A percentile compares a stretch with the other conserved stretches of the same genome.
phyloP scores from a whole-genome alignment of 2,113 vertebrate species.

The Corythornis vintsioides region DNA sequence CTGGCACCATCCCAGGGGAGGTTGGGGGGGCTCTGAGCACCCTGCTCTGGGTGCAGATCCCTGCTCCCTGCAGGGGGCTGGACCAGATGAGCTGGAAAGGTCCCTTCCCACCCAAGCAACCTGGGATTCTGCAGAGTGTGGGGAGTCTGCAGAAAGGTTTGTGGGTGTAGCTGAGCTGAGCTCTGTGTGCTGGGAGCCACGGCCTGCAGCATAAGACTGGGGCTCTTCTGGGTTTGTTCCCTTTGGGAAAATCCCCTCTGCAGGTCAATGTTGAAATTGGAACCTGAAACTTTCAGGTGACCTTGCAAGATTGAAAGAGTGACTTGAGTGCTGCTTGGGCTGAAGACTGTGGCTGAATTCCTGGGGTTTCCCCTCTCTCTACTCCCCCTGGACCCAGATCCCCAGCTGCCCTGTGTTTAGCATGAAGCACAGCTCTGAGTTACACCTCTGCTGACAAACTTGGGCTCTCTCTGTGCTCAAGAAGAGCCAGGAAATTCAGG shows the following conservation, averaged over 20 bases:
- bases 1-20: neutral
- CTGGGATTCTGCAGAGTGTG: rapidly evolving
- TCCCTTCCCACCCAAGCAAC: neutral
- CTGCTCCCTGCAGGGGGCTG: neutral
- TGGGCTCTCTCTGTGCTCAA: neutral
- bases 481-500: neutral
- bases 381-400: neutral
- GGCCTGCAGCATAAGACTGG: neutral
- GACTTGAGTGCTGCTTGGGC: neutral
- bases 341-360: neutral
- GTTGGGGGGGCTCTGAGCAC: neutral
- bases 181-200: neutral
- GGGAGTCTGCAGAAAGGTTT: neutral
- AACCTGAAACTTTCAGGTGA: neutral
- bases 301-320: neutral
- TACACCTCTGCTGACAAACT: neutral
- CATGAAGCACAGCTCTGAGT: neutral
- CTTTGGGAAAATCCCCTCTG: neutral
- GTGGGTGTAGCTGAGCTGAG: neutral
- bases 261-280: neutral
- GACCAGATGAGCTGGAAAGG: neutral
- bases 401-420: neutral
- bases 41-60: neutral
- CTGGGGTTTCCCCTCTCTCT: neutral
- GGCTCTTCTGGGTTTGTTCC: neutral